phyloP scores from a whole-genome alignment of 2,113 vertebrate genomes.

The Oryzias celebensis region DNA sequence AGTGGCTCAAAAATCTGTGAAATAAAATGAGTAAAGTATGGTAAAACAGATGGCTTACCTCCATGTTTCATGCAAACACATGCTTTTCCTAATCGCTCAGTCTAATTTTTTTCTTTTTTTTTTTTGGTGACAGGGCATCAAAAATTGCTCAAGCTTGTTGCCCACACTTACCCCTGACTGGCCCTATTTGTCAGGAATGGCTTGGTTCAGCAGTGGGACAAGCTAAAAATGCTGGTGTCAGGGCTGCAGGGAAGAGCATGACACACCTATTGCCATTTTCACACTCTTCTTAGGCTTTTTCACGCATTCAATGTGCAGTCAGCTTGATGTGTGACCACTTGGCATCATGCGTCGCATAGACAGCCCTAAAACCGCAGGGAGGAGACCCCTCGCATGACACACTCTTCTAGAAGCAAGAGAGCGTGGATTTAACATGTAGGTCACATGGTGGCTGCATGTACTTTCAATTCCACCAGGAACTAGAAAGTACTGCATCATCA shows the following conservation, averaged over 20 bases:
- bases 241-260: conserved; percentile 28
- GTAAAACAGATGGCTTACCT: conserved; percentile 36
- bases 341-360: conserved; percentile 52
- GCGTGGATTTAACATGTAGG: conserved; percentile 53
- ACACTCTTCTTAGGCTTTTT: conserved; percentile 61
- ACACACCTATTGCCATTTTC: conserved; percentile 58
- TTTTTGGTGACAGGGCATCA: conserved; percentile 9
- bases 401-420: conserved; percentile 37
- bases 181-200: conserved; percentile 30
- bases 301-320: conserved; percentile 75
- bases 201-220: conserved; percentile 52
- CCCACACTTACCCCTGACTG: neutral
- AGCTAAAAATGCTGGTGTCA: conserved; percentile 38
- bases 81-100: conserved; percentile 37
- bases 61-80: conserved; percentile 48
- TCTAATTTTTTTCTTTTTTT: conserved; percentile 20
- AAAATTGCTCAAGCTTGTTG: conserved; percentile 21
- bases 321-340: conserved; percentile 63
- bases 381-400: conserved; percentile 38
- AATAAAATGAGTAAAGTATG: conserved; percentile 48
- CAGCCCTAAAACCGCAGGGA: conserved; percentile 53
- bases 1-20: conserved; percentile 47
- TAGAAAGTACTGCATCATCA: conserved; percentile 13
- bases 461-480: conserved; percentile 25
- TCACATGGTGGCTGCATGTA: conserved; percentile 42